phyloP scores from a whole-genome alignment of 2,888 invertebrate genomes.

The Synanthedon tipuliformis region DNA sequence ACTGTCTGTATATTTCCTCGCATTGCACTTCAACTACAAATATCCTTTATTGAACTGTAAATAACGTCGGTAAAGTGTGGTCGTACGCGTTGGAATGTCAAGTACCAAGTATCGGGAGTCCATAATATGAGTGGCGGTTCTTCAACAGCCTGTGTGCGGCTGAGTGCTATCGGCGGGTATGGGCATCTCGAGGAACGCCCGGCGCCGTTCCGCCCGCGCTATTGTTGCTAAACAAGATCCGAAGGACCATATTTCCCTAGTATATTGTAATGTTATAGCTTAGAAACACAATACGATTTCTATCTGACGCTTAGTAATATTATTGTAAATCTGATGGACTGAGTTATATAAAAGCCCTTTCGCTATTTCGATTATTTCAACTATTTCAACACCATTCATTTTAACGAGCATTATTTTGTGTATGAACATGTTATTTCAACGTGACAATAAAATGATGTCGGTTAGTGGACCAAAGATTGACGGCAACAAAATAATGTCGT shows the following conservation, averaged over 20 bases:
- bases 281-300: background rate
- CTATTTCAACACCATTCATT: no score
- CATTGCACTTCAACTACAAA: background rate
- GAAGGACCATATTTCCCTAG: background rate
- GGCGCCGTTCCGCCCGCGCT: constrained; percentile 18
- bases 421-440: no score
- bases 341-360: background rate
- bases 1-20: background rate
- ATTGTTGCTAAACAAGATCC: constrained; percentile 17
- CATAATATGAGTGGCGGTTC: background rate
- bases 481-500: no score
- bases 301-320: background rate
- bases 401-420: no score
- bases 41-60: background rate
- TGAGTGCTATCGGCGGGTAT: constrained; percentile 27
- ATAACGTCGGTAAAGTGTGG: background rate
- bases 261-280: background rate
- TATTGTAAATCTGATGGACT: background rate
- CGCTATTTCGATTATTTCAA: background rate
- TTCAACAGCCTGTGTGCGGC: constrained; percentile 11
- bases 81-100: constrained; percentile 4
- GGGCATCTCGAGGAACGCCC: constrained; percentile 13
- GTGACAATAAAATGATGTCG: no score
- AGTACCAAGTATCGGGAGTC: constrained; percentile 3
- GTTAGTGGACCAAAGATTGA: no score